Base-by-base conservation (phyloP, 2,113 vertebrate species). In the Paratilapia polleni region DNA sequence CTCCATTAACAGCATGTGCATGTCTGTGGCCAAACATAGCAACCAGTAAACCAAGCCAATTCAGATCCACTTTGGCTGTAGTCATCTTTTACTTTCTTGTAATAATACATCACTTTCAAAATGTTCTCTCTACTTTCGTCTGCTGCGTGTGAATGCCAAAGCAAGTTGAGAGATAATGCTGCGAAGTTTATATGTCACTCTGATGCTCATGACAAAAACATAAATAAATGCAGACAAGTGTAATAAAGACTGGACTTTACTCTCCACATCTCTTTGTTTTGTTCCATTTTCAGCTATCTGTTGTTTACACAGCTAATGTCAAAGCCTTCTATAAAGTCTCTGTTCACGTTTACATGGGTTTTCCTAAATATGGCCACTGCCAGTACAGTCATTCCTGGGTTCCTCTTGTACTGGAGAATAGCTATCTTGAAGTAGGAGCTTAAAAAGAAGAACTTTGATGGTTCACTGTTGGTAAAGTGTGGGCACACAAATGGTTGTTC, bases 401-500 rank as follows among this genome's bases (percentile, higher is more conserved):
- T 73, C 17, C 43, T 73, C 17, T 73, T 70, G 24, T 49, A 70
- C 20, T 70, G 0, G 1, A 34, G 52, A 54, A 19, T 8, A 73
- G 24, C 17, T 0, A 31, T 3, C 10, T 20, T 3, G 66, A 73
- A 31, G 43, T 49, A 73, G 26, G 0, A 73, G 66, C 15, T 47
- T 47, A 15, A 19, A 12, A 19, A 52, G 49, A 52, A 7, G 17
- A 52, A 19, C 17, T 2, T 52, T 8, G 3, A 14, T 8, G 6
- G 15, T 14, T 52, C 7, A 19, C 19, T 52, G 17, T 19, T 52
- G 6, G 6, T 52, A 17, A 52, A 52, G 7, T 34, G 17, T 2
- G 49, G 19, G 3, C 19, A 54, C 2, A 54, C 19, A 54, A 20
- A 54, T 54, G 15, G 49, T 19, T 4, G 49, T 2, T 31, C 28